These are phyloP conservation scores for Excalfactoria chinensis DNA, from an alignment of 2,113 vertebrate genomes.

Conservation along the genomic window DNA sequence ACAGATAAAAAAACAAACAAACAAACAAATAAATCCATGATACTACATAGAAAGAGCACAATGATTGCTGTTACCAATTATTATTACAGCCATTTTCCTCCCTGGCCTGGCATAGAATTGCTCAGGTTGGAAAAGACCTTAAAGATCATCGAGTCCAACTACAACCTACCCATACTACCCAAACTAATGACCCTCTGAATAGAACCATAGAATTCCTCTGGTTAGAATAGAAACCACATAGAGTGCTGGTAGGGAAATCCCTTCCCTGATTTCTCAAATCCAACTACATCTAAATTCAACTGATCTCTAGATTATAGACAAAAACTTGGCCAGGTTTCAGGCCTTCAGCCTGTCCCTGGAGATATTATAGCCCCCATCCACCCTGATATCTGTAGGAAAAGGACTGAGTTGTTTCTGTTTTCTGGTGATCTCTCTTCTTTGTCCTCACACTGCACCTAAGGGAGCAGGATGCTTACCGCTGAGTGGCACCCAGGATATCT, in stretches of 20 bases:
- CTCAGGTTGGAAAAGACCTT: no score
- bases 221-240: not conserved
- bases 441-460: fast-evolving
- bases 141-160: no score
- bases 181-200: no score
- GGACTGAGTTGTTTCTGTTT: not conserved
- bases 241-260: not conserved
- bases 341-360: fast-evolving
- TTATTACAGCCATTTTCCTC: not conserved
- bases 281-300: fast-evolving
- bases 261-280: not conserved
- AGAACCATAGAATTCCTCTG: no score
- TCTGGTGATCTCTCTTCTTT: not conserved
- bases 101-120: no score
- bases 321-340: not conserved
- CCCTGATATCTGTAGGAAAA: fast-evolving
- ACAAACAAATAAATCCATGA: not conserved
- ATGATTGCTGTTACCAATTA: not conserved
- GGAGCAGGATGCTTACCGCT: conserved; percentile 61
- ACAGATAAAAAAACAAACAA: not conserved
- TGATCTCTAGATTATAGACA: not conserved
- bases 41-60: not conserved
- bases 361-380: not conserved
- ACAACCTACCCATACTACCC: no score
- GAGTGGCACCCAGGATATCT: conserved; percentile 84